A percentile compares a stretch with the other conserved stretches of the same genome.
phyloP scores from a whole-genome alignment of 2,113 vertebrate species.

The Scomber colias region DNA sequence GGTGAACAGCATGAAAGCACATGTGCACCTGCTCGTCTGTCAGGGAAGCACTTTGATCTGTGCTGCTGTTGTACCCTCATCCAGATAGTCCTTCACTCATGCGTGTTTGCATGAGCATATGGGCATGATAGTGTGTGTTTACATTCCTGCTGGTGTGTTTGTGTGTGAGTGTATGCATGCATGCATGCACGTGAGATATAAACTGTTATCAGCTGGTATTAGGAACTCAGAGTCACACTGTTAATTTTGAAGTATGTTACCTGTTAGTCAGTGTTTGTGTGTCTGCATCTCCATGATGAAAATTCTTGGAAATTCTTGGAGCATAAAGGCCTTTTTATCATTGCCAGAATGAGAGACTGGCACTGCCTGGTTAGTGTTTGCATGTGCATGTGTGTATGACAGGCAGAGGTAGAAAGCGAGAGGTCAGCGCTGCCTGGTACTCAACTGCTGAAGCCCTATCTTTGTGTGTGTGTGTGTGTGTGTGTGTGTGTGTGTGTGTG shows the following conservation, averaged over 20 bases:
- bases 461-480: conserved; percentile 48
- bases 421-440: conserved; percentile 72
- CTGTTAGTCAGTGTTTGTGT: conserved; percentile 20
- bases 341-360: conserved; percentile 61
- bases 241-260: conserved; percentile 31
- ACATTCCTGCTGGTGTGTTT: neutral
- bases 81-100: neutral
- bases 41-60: conserved; percentile 47
- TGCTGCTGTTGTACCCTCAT: conserved; percentile 2
- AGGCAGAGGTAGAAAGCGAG: conserved; percentile 55
- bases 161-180: neutral
- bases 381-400: conserved; percentile 48
- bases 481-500: conserved; percentile 18
- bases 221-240: neutral
- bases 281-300: conserved; percentile 1
- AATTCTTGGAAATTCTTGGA: neutral
- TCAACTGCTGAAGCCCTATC: conserved; percentile 45
- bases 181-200: neutral
- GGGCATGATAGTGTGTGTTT: neutral
- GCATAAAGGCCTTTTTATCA: conserved; percentile 66
- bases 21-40: conserved; percentile 47
- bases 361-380: conserved; percentile 53
- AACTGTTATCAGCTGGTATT: conserved; percentile 18
- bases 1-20: conserved; percentile 47
- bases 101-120: neutral